Evolutionary conservation across 2,888 invertebrate genomes (phyloP).

Genomic region (Pristionchus entomophagus): DNA sequence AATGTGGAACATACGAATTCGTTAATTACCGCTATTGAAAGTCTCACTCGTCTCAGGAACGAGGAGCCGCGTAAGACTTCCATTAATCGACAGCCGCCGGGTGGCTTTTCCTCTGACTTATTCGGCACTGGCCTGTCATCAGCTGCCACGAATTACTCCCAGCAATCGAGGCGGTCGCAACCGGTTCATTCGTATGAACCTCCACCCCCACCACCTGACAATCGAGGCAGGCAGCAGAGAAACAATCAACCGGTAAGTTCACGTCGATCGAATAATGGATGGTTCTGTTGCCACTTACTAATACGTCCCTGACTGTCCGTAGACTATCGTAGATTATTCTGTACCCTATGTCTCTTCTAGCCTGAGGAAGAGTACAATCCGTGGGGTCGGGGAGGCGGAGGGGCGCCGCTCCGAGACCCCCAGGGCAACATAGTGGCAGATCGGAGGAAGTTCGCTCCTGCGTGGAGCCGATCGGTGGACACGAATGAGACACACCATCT

Average conservation of each 20-base stretch:
- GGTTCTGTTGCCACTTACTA: not conserved
- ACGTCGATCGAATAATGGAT: no score
- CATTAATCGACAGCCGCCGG: constrained; percentile 31
- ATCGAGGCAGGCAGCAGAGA: not conserved
- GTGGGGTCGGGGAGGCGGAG: constrained; percentile 55
- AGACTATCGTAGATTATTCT: not conserved
- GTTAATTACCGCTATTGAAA: not conserved
- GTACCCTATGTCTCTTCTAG: constrained; percentile 1
- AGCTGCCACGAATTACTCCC: not conserved
- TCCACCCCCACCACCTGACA: not conserved
- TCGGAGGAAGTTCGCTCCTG: constrained; percentile 48
- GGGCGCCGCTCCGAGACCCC: constrained; percentile 55
- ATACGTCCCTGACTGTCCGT: not conserved
- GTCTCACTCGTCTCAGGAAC: not conserved
- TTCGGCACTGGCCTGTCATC: not conserved
- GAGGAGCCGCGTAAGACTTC: constrained; percentile 29
- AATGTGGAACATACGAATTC: no score
- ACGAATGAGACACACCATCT: constrained; percentile 51
- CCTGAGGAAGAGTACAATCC: constrained; percentile 50
- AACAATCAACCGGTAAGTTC: not conserved
- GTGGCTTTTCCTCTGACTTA: constrained; percentile 18
- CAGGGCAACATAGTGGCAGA: constrained; percentile 56
- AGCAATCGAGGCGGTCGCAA: not conserved
- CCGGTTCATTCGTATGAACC: not conserved
- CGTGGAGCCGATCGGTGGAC: constrained; percentile 51